phyloP scores from a whole-genome alignment of 2,888 invertebrate genomes.

The Meta bourneti region DNA sequence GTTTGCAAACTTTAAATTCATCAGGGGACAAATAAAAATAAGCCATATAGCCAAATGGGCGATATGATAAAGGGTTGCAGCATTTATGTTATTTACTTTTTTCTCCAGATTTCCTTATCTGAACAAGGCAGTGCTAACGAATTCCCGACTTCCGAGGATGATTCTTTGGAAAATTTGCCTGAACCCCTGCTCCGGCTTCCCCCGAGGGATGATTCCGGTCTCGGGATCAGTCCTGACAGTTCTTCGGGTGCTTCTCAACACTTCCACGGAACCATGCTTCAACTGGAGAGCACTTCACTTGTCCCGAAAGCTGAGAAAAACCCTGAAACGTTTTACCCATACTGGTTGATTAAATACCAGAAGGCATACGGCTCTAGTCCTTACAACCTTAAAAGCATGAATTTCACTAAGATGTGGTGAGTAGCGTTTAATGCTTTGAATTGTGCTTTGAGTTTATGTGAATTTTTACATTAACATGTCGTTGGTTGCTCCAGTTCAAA shows the following conservation, averaged over 20 bases:
- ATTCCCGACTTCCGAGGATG: conserved; percentile 38
- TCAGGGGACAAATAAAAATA: too few relatives aligned
- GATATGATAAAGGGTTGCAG: too few relatives aligned
- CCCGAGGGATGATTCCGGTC: conserved; percentile 68
- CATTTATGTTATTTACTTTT: too few relatives aligned
- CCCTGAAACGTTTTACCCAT: conserved; percentile 38
- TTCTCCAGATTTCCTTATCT: conserved; percentile 28
- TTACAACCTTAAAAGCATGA: conserved; percentile 47
- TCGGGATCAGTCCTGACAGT: conserved; percentile 72
- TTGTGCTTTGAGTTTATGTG: not conserved
- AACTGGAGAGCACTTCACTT: not conserved
- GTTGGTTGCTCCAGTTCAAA: not conserved
- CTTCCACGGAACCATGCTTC: conserved; percentile 6
- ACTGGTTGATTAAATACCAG: conserved; percentile 59
- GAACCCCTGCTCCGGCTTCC: conserved; percentile 26
- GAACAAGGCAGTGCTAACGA: conserved; percentile 29
- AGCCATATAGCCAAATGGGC: too few relatives aligned
- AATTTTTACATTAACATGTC: not conserved
- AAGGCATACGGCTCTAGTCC: conserved; percentile 30
- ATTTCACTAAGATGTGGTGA: conserved; percentile 68
- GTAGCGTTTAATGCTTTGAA: not conserved
- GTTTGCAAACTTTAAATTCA: too few relatives aligned
- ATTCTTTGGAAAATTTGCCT: conserved; percentile 49
- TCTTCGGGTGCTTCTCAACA: conserved; percentile 61
- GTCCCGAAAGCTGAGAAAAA: not conserved